phyloP scores from a whole-genome alignment of 1,140 invertebrate genomes.

The Eurosta solidaginis region DNA sequence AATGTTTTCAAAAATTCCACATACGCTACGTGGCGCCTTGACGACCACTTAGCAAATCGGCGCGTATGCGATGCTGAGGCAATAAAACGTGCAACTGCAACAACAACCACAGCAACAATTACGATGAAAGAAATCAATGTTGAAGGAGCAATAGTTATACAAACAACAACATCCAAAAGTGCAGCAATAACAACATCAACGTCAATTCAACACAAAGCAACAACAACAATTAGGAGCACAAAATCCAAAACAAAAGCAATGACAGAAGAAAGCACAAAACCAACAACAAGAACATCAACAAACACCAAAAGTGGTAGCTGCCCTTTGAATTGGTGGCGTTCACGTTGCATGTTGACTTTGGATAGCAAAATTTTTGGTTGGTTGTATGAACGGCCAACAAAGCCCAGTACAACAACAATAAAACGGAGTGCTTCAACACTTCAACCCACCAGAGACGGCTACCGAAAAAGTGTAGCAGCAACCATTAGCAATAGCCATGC shows the following conservation, averaged over 20 bases:
- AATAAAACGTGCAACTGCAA: constrained; percentile 33
- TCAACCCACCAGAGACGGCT: background rate
- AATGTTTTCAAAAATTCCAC: background rate
- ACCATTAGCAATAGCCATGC: background rate
- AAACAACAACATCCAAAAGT: constrained; percentile 43
- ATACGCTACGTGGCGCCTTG: background rate
- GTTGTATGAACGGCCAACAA: background rate
- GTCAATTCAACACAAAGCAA: background rate
- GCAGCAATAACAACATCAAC: constrained; percentile 35
- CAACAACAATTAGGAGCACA: constrained; percentile 38
- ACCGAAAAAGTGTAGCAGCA: background rate
- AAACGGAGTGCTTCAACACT: background rate
- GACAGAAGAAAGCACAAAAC: background rate
- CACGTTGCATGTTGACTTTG: background rate
- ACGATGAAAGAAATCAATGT: constrained; percentile 39
- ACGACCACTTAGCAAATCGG: background rate
- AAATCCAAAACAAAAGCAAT: constrained; percentile 47
- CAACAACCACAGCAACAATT: constrained; percentile 14
- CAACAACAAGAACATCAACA: constrained; percentile 30
- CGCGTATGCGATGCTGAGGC: background rate
- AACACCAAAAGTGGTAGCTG: background rate
- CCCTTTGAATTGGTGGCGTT: background rate
- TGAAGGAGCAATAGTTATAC: constrained; percentile 39
- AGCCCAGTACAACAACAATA: background rate
- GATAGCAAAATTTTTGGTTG: background rate